Base-by-base conservation (phyloP, 2,888 invertebrate species). In the Antheraea yamamai region DNA sequence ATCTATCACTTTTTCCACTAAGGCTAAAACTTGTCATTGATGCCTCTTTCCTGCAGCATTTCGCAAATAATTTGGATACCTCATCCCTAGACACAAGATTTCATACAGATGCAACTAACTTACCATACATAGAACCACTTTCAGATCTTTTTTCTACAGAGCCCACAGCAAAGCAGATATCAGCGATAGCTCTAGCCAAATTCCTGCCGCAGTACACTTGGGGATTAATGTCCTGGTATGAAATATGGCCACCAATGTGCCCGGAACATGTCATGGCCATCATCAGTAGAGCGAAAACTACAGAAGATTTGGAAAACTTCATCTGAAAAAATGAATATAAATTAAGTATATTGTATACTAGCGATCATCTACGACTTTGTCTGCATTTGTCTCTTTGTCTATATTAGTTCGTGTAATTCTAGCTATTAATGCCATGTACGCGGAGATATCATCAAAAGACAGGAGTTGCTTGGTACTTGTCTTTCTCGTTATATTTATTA, bases 161-260 rank as follows among this genome's bases (percentile, higher is more conserved):
- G 0, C 51, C 74, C 0, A 82, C 85, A 4, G 86, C 85, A 70
- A 77, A 85, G 75, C 92, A 92, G 1, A 92, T 35, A 3, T 82
- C 14, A 0, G 89, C 89, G 3, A 92, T 77, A 0, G 88, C 85
- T 26, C 84, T 82, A 0, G 92, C 88, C 30, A 92, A 78, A 0
- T 78, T 80, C 12, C 91, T 82, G 0, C 91, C 92, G 75, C 92
- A 92, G 81, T 90, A 92, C 6, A 84, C 77, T 75, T 87, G 86
- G 0, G 87, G 85, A 51, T 76, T 82, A 2, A 79, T 4, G 4
- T 87, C 85, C 77, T 88, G 88, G 20, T 47, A 73, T 3, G 80
- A 4, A 3, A 76, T 12, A 3, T 78, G 76, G 0, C 85, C 86
- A 0, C 86, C 84, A 58, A 91, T 87, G 79, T 90, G 89, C 0